Evolutionary conservation across 1,140 invertebrate genomes (phyloP).

Genomic region (Drosophila nikananu): DNA sequence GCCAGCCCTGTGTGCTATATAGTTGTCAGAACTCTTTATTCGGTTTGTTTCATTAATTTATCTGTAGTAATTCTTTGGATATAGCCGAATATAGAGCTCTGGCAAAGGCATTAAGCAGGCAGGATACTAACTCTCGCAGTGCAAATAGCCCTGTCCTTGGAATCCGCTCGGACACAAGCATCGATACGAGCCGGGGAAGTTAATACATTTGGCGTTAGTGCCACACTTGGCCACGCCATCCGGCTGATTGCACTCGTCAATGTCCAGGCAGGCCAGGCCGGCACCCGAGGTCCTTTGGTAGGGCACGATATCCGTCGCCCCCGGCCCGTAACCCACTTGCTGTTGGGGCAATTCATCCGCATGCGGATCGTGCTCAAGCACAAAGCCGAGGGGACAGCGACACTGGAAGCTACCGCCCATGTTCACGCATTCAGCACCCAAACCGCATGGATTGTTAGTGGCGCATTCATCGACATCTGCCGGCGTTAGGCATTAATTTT

Average conservation of each 20-base stretch:
- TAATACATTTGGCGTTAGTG: constrained; percentile 95
- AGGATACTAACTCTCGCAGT: constrained; percentile 93
- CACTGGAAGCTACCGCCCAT: constrained; percentile 91
- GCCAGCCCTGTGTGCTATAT: constrained; percentile 4
- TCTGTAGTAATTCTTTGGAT: no score
- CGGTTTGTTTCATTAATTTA: background rate
- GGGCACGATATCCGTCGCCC: constrained; percentile 40
- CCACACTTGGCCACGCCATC: constrained; percentile 90
- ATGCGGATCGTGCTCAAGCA: constrained; percentile 76
- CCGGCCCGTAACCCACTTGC: constrained; percentile 67
- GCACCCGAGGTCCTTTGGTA: constrained; percentile 60
- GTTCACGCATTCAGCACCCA: constrained; percentile 91
- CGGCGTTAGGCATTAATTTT: constrained; percentile 75
- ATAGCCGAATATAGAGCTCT: constrained; percentile 18
- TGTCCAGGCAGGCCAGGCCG: constrained; percentile 87
- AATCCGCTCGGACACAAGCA: constrained; percentile 95
- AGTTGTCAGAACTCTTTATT: constrained; percentile 4
- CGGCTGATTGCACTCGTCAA: constrained; percentile 91
- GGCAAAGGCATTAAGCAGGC: constrained; percentile 35
- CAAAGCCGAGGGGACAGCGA: constrained; percentile 90
- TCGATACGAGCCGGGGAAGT: constrained; percentile 96
- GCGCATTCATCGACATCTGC: constrained; percentile 95
- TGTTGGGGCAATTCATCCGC: constrained; percentile 50
- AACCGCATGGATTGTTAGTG: constrained; percentile 90
- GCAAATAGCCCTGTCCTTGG: constrained; percentile 94